Conservation (phyloP, 2,888 invertebrate genomes). For the Exephanes ischioxanthus region DNA sequence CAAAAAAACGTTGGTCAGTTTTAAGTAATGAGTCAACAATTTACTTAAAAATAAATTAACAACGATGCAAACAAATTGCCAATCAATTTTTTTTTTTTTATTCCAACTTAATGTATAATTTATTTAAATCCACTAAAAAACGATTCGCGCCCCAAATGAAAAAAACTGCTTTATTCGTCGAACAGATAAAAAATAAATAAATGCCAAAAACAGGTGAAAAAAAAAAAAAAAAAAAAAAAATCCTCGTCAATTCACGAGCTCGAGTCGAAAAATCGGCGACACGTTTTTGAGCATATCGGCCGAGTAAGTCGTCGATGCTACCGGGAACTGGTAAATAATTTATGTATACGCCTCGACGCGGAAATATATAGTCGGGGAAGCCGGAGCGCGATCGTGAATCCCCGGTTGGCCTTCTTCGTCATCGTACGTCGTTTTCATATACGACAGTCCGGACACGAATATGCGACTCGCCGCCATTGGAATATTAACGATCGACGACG, state of each 20-base stretch:
- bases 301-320: conserved; percentile 51
- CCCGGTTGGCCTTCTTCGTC: conserved; percentile 78
- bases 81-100: too few relatives aligned
- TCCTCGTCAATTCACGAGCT: conserved; percentile 29
- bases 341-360: conserved; percentile 80
- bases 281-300: neutral
- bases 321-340: conserved; percentile 83
- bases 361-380: conserved; percentile 76
- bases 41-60: too few relatives aligned
- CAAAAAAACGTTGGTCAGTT: too few relatives aligned
- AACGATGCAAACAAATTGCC: too few relatives aligned
- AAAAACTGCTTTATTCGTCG: neutral
- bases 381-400: conserved; percentile 17
- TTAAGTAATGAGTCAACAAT: too few relatives aligned
- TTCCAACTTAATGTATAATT: too few relatives aligned
- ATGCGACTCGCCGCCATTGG: conserved; percentile 76
- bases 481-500: conserved; percentile 79
- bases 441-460: conserved; percentile 80
- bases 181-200: conserved; percentile 10
- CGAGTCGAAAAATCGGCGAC: neutral
- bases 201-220: too few relatives aligned
- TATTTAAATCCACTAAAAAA: neutral
- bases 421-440: conserved; percentile 69
- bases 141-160: neutral
- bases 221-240: too few relatives aligned